Base-by-base conservation (phyloP, 2,113 vertebrate species). In the Heterotis niloticus region DNA sequence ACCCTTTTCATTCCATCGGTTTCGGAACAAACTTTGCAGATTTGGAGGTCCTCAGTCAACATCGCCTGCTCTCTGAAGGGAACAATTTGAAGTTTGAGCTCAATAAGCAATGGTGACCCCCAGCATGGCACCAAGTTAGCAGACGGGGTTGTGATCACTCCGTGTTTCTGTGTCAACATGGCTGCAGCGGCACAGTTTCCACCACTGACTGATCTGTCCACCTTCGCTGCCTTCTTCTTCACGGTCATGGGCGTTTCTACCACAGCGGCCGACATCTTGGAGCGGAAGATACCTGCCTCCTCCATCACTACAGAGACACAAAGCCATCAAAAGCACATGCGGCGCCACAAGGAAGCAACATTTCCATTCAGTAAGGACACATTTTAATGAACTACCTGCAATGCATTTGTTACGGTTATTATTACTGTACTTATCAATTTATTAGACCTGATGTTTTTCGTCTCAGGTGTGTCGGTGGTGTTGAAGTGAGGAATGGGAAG, bases 141-240 rank as follows among this genome's bases (percentile, higher is more conserved):
- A 44, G 34, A 2, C 7, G 34, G 34, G 3, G 7, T 7, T 7
- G 34, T 44, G 34, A 4, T 44, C 34, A 4, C 34, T 44, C 34
- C 34, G 7, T 44, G 34, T 44, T 44, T 7, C 3, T 44, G 34
- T 44, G 34, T 44, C 60, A 75, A 64, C 18, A 18, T 57, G n/a
- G 62, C 54, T 34, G 57, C 62, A 64, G 74, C 62, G 62, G 29
- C 26, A 24, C 51, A 74, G 71, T 57, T 74, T 75, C 56, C 74
- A 28, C 14, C 59, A 34, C 74, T 75, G 62, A 75, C 62, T 75
- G 74, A 75, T 75, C 62, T 75, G 74, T 26, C 7, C 62, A 26
- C 20, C 34, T 44, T 74, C 13, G 57, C 29, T 34, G 57, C 28
- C 18, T 75, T 75, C 57, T 75, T 75, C 62, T 62, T 57, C 74